phyloP scores from a whole-genome alignment of 2,113 vertebrate species.

The Menura novaehollandiae region DNA sequence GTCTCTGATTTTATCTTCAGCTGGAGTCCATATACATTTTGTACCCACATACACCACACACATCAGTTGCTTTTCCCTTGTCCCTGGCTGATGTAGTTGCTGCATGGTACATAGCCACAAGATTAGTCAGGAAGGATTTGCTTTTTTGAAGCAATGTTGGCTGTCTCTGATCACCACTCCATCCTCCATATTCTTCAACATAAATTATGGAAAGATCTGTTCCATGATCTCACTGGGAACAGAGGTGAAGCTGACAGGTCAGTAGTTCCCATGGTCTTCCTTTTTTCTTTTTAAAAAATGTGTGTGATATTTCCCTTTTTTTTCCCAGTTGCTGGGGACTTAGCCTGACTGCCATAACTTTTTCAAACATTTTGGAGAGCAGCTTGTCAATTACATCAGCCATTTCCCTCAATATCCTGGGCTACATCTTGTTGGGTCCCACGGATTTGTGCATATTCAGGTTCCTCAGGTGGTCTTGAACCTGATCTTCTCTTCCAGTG shows the following conservation, averaged over 20 bases:
- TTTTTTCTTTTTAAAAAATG: background rate
- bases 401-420: background rate
- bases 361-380: background rate
- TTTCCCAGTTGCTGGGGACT: background rate
- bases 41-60: too few species aligned
- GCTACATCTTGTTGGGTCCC: background rate
- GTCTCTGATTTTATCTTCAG: too few species aligned
- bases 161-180: background rate
- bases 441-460: background rate
- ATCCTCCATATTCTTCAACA: background rate
- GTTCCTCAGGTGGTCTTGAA: background rate
- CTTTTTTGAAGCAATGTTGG: background rate
- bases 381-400: accelerated
- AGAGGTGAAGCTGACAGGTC: background rate
- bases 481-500: background rate
- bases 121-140: background rate
- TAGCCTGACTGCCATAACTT: background rate
- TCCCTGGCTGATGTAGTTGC: background rate
- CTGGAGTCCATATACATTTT: too few species aligned
- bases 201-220: background rate
- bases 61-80: background rate
- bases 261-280: background rate
- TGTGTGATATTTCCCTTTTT: background rate
- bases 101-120: background rate
- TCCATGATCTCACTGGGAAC: background rate